phyloP scores from a whole-genome alignment of 2,113 vertebrate species.

The Murina feae region DNA sequence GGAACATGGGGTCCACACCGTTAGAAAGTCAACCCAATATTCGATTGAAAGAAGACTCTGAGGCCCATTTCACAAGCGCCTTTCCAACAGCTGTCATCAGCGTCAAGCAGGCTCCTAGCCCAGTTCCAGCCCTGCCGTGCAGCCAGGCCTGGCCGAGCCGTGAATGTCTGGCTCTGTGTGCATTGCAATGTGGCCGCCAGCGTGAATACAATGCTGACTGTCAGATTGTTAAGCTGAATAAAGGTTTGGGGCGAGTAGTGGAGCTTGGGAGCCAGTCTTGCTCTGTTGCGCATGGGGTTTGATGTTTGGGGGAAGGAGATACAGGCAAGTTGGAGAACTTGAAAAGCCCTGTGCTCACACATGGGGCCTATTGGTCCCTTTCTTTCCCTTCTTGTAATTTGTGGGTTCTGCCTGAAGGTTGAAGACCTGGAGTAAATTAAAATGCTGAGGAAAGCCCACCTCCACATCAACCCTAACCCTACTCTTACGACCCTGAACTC shows the following conservation, averaged over 20 bases:
- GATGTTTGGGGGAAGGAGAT: background rate
- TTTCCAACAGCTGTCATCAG: constrained; percentile 33
- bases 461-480: background rate
- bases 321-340: constrained; percentile 13
- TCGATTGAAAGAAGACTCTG: background rate
- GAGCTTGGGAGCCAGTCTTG: background rate
- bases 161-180: background rate
- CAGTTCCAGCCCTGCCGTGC: background rate
- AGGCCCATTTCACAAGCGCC: background rate
- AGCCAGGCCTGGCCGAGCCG: no score
- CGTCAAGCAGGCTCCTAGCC: background rate
- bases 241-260: constrained; percentile 39
- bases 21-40: background rate
- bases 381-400: background rate
- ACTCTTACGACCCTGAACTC: background rate
- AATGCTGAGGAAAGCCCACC: background rate
- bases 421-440: constrained; percentile 39
- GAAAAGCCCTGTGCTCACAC: background rate
- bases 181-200: background rate
- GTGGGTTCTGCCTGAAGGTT: constrained; percentile 27
- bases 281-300: background rate
- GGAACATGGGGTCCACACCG: background rate
- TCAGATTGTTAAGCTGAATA: background rate
- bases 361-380: background rate
- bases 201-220: background rate